Evolutionary conservation across 1,140 invertebrate species (phyloP), one percentile per base, ranked within the genome.

Genomic region (Caerostris darwini): DNA sequence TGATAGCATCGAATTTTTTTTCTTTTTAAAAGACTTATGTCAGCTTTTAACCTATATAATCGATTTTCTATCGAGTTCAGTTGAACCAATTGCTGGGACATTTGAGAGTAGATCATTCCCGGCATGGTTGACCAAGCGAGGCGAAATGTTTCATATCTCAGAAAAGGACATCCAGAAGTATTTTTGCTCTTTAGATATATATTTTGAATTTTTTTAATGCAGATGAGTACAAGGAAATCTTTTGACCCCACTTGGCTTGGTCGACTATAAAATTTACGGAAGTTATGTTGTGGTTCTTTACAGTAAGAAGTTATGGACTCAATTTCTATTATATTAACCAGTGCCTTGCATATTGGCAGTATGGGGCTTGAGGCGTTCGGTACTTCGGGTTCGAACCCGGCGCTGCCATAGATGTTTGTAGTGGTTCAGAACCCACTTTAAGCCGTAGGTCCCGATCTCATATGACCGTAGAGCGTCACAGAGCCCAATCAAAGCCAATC

Each of bases 61-160:
- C 69, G 69, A 77, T 77, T 77, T 77, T 77, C 69, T 77, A 77
- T 77, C 69, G 69, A 77, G 69, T 77, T 77, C 34, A 77, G 69
- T 77, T 77, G 69, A 34, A 34, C 69, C 69, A 77, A 50, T 77
- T 77, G 19, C 34, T 53, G 69, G 69, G 69, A 77, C 69, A 77
- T 77, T 77, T 77, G 34, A 77, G 69, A 50, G 69, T 50, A 77
- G 69, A 77, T 77, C 8, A 12, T 77, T 12, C 34, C 50, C 50
- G 69, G 69, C 69, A 50, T 77, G 69, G 34, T 34, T 77, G 34
- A 7, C 69, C 69, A 77, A 77, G 19, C 69, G 50, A 8, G 69
- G 34, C 4, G 5, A 19, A 53, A 50, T 50, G 7, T 5, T 34
- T 77, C 19, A 3, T 77, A 77, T 7, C 67, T n/a, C 7, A 77